Evolutionary conservation across 2,797 vertebrate genomes (phyloP), one percentile per base, ranked within the genome.

Genomic region (Carcharodon carcharias): DNA sequence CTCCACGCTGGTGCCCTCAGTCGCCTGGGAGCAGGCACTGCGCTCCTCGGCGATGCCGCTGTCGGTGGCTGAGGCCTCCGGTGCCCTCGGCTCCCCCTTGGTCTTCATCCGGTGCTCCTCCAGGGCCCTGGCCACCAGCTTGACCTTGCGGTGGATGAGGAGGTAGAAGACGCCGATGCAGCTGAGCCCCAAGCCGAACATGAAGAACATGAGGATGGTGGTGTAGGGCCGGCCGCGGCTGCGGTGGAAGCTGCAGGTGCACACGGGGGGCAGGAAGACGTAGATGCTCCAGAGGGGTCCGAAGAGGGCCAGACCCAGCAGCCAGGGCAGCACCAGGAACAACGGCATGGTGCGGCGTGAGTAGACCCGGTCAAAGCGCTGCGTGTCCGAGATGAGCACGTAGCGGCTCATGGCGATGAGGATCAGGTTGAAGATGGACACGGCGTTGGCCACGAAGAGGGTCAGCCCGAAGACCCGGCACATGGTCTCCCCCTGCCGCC

Each of bases 161-260:
- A 98, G 97, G 96, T 99, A 99, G 97, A 99, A 99, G 12, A 98
- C 54, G 0, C 98, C 98, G 0, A 99, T 98, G 6, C 98, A 98
- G 82, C 98, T 97, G 95, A 99, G 97, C 2, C 98, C 98, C 0
- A 98, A 23, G 69, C 98, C 98, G 96, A 99, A 99, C 23, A 28
- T 71, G 96, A 98, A 96, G 94, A 98, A 98, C 93, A 99, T 97
- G 96, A 99, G 97, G 96, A 99, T 97, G 69, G 99, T 99, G 97
- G 97, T 98, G 96, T 99, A 99, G 12, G 98, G 98, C 0, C 98
- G 98, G 7, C 98, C 98, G 80, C 56, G 96, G 26, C 97, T 97
- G 4, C 98, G 98, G 96, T 99, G 98, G 97, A 99, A 99, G 97
- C 98, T 99, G 97, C 99, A 99, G 11, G 99, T 99, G 97, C 99